These are phyloP conservation scores for Eupithecia dodoneata DNA, from an alignment of 2,888 invertebrate genomes.

Conservation along the genomic window DNA sequence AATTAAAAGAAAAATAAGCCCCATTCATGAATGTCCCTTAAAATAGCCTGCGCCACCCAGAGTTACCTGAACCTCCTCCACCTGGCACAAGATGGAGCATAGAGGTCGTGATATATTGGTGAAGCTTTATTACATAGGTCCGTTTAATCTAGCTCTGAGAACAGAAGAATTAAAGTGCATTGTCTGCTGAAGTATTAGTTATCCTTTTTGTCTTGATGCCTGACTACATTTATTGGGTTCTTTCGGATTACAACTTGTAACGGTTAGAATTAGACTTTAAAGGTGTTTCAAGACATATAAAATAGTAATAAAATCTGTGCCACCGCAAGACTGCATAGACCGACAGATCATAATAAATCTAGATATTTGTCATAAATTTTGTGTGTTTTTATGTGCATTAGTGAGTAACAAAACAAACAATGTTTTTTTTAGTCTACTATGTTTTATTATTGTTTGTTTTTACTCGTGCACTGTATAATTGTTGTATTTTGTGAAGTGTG, in stretches of 20 bases:
- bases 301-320: too few relatives aligned
- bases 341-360: too few relatives aligned
- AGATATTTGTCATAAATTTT: too few relatives aligned
- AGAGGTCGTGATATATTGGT: slow-evolving; percentile 58
- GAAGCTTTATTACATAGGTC: slow-evolving; percentile 71
- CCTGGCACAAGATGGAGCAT: slow-evolving; percentile 39
- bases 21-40: slow-evolving; percentile 80
- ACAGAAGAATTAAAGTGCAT: slow-evolving; percentile 50
- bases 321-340: too few relatives aligned
- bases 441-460: too few relatives aligned
- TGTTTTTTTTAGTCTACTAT: too few relatives aligned
- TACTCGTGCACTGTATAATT: too few relatives aligned
- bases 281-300: too few relatives aligned
- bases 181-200: slow-evolving; percentile 7
- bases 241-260: neutral
- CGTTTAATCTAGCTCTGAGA: slow-evolving; percentile 82
- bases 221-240: neutral
- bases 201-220: neutral
- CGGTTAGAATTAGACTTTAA: neutral
- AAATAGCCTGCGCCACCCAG: slow-evolving; percentile 68
- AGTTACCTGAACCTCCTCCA: slow-evolving; percentile 50
- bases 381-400: too few relatives aligned
- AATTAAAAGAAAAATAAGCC: slow-evolving; percentile 84
- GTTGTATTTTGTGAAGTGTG: too few relatives aligned
- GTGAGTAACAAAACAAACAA: too few relatives aligned